phyloP scores from a whole-genome alignment of 2,797 vertebrate genomes.

The Rhadinocentrus ornatus region DNA sequence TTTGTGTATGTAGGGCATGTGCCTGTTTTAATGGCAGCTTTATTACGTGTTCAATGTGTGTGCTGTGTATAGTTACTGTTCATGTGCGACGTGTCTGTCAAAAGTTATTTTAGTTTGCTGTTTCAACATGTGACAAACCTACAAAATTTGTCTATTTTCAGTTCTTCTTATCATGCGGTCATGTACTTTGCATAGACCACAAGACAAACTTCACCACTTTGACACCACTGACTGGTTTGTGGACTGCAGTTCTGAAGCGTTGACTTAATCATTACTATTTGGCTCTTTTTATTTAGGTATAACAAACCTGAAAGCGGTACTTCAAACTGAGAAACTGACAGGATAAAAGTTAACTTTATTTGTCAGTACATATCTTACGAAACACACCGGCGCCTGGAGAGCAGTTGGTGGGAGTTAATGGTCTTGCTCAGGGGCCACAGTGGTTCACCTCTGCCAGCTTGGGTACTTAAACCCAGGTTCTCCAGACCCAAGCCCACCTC shows the following conservation, averaged over 20 bases:
- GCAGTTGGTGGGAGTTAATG: too few relatives aligned
- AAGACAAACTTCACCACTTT: too few relatives aligned
- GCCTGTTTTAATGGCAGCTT: slow-evolving; percentile 15
- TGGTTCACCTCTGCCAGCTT: too few relatives aligned
- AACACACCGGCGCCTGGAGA: too few relatives aligned
- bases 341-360: too few relatives aligned
- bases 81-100: slow-evolving; percentile 6
- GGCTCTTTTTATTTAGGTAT: not conserved
- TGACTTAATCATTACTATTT: not conserved
- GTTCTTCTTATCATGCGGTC: not conserved
- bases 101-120: slow-evolving; percentile 10
- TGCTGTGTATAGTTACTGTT: not conserved
- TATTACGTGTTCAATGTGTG: not conserved
- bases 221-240: not conserved
- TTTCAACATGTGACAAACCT: slow-evolving; percentile 1
- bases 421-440: too few relatives aligned
- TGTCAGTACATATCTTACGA: too few relatives aligned
- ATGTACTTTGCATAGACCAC: not conserved
- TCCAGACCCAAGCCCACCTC: too few relatives aligned
- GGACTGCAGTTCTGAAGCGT: not conserved
- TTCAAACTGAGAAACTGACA: not conserved
- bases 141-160: slow-evolving; percentile 4
- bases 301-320: not conserved
- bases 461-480: too few relatives aligned
- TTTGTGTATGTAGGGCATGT: slow-evolving; percentile 37